Evolutionary conservation across 35 echinoderm and acorn worm genomes (phyloP), one percentile per base, ranked within the genome.

Genomic region (Patiria miniata): DNA sequence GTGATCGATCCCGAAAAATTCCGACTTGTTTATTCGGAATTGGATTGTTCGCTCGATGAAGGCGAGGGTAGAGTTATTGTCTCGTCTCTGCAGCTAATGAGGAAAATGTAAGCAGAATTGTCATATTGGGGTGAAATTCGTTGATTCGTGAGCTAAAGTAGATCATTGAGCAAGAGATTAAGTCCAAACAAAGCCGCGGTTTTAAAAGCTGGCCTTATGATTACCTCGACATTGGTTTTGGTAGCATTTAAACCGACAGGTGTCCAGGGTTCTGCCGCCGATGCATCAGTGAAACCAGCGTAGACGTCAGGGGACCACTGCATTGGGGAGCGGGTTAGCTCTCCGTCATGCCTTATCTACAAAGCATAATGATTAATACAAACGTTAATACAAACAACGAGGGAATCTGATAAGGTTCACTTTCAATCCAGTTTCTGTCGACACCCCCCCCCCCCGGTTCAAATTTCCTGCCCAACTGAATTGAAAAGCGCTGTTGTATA

Each of bases 311-410:
- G 10, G n/a, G 85, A 52, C 85, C 85, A 87, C 76, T 87, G 85
- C 85, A 87, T 87, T 23, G 85, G 85, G 18, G 69, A 87, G 42
- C 61, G 55, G 15, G 73, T 87, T 53, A 79, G 76, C 21, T 28
- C 53, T 59, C 53, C 37, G 82, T 36, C 53, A 33, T 22, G 18
- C 1, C n/a, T n/a, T 16, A 54, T 84, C 53, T 84, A 84, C n/a
- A n/a, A n/a, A n/a, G n/a, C n/a, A n/a, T n/a, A n/a, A n/a, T n/a
- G n/a, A n/a, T n/a, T n/a, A n/a, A n/a, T n/a, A n/a, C n/a, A n/a
- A n/a, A n/a, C n/a, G n/a, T n/a, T n/a, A n/a, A n/a, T n/a, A n/a
- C n/a, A n/a, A n/a, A n/a, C n/a, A n/a, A 52, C 21, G 54, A 44
- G 77, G 36, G 36, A 37, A 78, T 37, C 9, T 77, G 69, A 30